Conservation (phyloP, 1,140 invertebrate genomes). For the Araneus ventricosus region DNA sequence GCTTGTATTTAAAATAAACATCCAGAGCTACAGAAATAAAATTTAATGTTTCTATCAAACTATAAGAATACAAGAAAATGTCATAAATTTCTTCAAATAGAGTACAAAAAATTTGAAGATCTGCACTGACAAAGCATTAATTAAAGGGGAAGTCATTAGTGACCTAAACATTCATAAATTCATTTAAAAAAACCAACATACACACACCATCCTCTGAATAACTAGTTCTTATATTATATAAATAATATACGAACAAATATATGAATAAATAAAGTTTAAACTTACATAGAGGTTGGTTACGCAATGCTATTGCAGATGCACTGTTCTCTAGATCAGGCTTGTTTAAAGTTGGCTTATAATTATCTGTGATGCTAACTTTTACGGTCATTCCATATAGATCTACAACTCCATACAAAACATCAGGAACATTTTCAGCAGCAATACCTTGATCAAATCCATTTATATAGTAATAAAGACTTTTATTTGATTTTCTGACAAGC, state of each 20-base stretch:
- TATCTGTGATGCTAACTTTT: slow-evolving; percentile 91
- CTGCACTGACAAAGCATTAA: too few relatives aligned
- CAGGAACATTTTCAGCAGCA: slow-evolving; percentile 92
- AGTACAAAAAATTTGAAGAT: too few relatives aligned
- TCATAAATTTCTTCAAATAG: too few relatives aligned
- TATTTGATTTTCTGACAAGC: slow-evolving; percentile 91
- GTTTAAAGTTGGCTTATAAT: slow-evolving; percentile 46
- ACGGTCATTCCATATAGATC: slow-evolving; percentile 95
- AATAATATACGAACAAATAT: not conserved
- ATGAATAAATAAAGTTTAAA: not conserved
- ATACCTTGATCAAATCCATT: slow-evolving; percentile 95
- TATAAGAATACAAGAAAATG: too few relatives aligned
- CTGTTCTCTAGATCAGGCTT: slow-evolving; percentile 40
- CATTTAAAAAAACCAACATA: too few relatives aligned
- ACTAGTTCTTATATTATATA: not conserved
- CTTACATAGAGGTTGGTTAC: slow-evolving; percentile 18
- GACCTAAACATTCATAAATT: too few relatives aligned
- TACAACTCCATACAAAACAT: slow-evolving; percentile 93
- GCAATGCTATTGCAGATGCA: slow-evolving; percentile 2
- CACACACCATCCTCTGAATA: too few relatives aligned
- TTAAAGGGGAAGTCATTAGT: too few relatives aligned
- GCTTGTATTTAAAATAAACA: too few relatives aligned
- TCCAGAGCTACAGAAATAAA: too few relatives aligned
- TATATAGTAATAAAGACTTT: slow-evolving; percentile 91
- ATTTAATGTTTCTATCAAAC: too few relatives aligned